A percentile compares a stretch with the other conserved stretches of the same genome.
Evolutionary conservation across 1,140 invertebrate genomes (phyloP).

Genomic region (Frieseomelitta varia): DNA sequence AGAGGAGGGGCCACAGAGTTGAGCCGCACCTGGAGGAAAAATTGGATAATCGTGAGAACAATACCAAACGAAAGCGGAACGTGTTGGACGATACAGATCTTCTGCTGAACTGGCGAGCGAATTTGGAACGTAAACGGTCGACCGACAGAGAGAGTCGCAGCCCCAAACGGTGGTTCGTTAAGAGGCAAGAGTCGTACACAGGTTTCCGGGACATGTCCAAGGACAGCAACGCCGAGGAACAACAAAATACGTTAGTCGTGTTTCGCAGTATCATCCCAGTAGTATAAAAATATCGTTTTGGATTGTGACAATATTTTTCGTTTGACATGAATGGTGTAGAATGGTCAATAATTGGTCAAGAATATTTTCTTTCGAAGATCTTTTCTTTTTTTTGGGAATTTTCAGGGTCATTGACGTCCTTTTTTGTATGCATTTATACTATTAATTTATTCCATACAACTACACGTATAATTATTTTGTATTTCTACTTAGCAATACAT

Average conservation of each 20-base stretch:
- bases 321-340: no score
- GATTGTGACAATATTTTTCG: no score
- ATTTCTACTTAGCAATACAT: no score
- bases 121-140: background rate
- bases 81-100: background rate
- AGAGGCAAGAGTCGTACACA: background rate
- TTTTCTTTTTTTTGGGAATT: no score
- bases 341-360: no score
- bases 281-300: no score
- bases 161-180: background rate
- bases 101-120: background rate
- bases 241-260: conserved; percentile 13
- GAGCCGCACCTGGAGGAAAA: conserved; percentile 43
- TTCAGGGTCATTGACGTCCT: no score
- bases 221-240: background rate
- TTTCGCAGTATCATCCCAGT: background rate
- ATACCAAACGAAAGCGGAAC: conserved; percentile 36
- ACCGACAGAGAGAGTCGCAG: background rate
- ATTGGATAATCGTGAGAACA: conserved; percentile 9
- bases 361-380: no score
- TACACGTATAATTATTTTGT: no score
- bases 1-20: conserved; percentile 56
- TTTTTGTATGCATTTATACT: no score
- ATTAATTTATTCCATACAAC: no score
- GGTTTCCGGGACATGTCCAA: background rate